Evolutionary conservation across 2,113 vertebrate genomes (phyloP).

Genomic region (Lepisosteus osseus): DNA sequence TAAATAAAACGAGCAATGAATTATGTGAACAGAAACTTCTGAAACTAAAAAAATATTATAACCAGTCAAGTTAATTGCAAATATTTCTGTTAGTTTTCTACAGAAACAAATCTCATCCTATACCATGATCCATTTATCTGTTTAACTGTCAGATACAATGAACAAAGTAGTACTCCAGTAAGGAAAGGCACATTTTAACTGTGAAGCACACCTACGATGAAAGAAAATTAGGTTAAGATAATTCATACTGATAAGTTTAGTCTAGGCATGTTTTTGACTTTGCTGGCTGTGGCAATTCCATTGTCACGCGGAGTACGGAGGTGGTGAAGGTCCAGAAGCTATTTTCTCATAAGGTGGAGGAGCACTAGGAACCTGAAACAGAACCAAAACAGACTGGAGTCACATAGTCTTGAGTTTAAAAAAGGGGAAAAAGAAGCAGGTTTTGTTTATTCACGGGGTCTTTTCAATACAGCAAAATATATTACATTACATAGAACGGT

Average conservation of each 20-base stretch:
- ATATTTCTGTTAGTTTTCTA: no score
- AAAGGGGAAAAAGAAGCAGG: no score
- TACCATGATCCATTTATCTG: no score
- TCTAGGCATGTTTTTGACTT: slow-evolving; percentile 13
- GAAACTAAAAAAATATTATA: no score
- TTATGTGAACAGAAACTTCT: no score
- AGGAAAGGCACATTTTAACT: not conserved
- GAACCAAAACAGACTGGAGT: not conserved
- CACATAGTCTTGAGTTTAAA: no score
- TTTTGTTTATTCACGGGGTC: no score
- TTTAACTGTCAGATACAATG: not conserved
- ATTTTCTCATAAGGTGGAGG: slow-evolving; percentile 90
- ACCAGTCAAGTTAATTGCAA: no score
- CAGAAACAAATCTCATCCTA: no score
- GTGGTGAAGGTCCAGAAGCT: slow-evolving; percentile 66
- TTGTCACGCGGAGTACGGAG: slow-evolving; percentile 82
- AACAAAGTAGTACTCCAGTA: not conserved
- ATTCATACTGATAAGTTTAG: not conserved
- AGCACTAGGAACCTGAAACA: slow-evolving; percentile 78
- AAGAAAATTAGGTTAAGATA: slow-evolving; percentile 13
- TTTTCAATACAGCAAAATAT: no score
- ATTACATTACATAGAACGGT: no score
- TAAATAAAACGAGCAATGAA: no score
- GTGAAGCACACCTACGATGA: slow-evolving; percentile 4
- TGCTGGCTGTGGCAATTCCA: slow-evolving; percentile 14